These are phyloP conservation scores for Tetrapedia diversipes DNA, from an alignment of 2,888 invertebrate genomes.

Conservation along the genomic window DNA sequence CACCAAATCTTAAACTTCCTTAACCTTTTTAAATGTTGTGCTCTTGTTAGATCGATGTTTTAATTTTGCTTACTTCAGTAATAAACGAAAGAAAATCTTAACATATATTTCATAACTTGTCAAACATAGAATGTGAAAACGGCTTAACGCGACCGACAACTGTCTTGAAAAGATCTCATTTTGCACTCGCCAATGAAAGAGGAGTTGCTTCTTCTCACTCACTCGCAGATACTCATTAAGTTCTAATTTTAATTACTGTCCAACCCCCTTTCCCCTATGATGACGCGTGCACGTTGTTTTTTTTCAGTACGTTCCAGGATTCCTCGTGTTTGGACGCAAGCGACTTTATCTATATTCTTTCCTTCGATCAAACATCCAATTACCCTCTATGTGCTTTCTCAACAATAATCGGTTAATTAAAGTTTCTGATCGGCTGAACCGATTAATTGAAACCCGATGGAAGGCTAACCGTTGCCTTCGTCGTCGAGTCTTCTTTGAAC, in stretches of 20 bases:
- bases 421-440: slow-evolving; percentile 1
- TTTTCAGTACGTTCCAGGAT: slow-evolving; percentile 1
- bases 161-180: slow-evolving; percentile 10
- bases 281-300: not conserved
- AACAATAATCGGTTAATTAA: slow-evolving; percentile 26
- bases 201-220: not conserved
- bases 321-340: not conserved
- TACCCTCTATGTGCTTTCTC: slow-evolving; percentile 10
- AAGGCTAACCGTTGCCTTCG: slow-evolving; percentile 6
- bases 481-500: slow-evolving; percentile 17
- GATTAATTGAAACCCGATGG: slow-evolving; percentile 19
- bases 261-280: not conserved
- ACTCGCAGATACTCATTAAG: slow-evolving; percentile 10
- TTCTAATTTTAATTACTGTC: slow-evolving; percentile 29
- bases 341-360: not conserved
- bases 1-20: no score
- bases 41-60: no score
- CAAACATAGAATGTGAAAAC: no score
- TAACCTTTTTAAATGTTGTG: no score
- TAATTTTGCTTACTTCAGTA: no score
- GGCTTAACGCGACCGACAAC: slow-evolving; percentile 2
- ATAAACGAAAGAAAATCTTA: not conserved
- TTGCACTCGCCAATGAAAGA: slow-evolving; percentile 1
- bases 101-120: no score
- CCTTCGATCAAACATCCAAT: slow-evolving; percentile 14